A percentile compares a stretch with the other conserved stretches of the same genome.
Conservation (phyloP, 2,797 vertebrate genomes). For the Danio albolineatus region DNA sequence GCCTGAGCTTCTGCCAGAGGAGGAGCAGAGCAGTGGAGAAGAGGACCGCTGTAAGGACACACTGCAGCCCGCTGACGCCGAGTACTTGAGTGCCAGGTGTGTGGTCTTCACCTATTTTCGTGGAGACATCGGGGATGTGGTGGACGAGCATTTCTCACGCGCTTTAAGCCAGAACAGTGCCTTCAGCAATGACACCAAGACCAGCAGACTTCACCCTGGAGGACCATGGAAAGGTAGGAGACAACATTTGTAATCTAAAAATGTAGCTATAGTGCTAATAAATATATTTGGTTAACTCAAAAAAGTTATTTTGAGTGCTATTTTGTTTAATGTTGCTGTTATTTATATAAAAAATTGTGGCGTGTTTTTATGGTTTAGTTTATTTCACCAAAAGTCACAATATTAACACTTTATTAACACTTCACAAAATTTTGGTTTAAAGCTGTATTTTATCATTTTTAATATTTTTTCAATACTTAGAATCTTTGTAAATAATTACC, state of each 20-base stretch:
- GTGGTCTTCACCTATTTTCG: slow-evolving; percentile 99
- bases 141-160: slow-evolving; percentile 97
- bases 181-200: slow-evolving; percentile 75
- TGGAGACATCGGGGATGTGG: slow-evolving; percentile 94
- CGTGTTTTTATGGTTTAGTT: neutral
- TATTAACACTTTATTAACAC: neutral
- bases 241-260: neutral
- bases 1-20: slow-evolving; percentile 78
- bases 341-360: neutral
- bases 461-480: no score
- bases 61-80: slow-evolving; percentile 88
- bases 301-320: no score
- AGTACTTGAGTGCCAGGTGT: slow-evolving; percentile 97
- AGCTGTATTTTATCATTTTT: no score
- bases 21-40: slow-evolving; percentile 69
- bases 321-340: no score
- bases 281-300: neutral
- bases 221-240: slow-evolving; percentile 87
- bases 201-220: slow-evolving; percentile 66
- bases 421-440: neutral
- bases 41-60: slow-evolving; percentile 85
- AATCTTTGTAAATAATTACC: no score
- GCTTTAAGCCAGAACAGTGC: slow-evolving; percentile 91
- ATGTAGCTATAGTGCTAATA: neutral
- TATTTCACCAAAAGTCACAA: neutral